These are phyloP conservation scores for Pherbina coryleti DNA, from an alignment of 2,888 invertebrate genomes.

Conservation along the genomic window DNA sequence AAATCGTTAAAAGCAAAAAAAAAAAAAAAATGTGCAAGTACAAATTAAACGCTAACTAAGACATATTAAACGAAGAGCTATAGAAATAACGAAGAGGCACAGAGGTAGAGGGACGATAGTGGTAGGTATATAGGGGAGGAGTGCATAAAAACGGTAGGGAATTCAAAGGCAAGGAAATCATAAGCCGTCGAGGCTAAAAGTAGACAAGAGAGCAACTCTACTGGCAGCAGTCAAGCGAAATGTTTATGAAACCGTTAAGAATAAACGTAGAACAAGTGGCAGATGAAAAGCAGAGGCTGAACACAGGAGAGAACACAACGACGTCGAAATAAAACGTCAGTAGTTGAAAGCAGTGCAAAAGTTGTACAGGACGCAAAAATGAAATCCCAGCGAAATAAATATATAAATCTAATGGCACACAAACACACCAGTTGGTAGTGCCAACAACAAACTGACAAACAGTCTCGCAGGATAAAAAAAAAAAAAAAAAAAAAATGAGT, in stretches of 20 bases:
- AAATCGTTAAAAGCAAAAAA: neutral
- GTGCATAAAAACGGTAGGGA: neutral
- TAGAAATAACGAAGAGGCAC: constrained; percentile 1
- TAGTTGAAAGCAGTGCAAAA: constrained; percentile 2
- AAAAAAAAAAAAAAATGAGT: neutral
- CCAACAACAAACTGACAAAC: constrained; percentile 28
- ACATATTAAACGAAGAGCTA: neutral
- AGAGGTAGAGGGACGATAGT: neutral
- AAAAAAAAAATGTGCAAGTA: neutral
- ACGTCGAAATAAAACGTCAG: neutral
- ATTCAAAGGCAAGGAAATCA: neutral
- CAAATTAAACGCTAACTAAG: too few species aligned
- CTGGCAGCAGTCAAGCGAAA: constrained; percentile 35
- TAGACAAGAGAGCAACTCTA: constrained; percentile 25
- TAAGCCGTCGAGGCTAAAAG: constrained; percentile 8
- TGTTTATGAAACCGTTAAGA: constrained; percentile 33
- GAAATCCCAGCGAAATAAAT: constrained; percentile 40
- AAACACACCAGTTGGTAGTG: neutral
- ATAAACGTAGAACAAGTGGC: neutral
- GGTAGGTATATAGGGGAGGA: neutral
- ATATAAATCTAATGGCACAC: constrained; percentile 43
- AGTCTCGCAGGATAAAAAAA: constrained; percentile 21
- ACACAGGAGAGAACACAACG: neutral
- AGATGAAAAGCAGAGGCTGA: neutral
- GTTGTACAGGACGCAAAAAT: constrained; percentile 1